Conservation (phyloP, 2,113 vertebrate genomes). For the Columba livia region DNA sequence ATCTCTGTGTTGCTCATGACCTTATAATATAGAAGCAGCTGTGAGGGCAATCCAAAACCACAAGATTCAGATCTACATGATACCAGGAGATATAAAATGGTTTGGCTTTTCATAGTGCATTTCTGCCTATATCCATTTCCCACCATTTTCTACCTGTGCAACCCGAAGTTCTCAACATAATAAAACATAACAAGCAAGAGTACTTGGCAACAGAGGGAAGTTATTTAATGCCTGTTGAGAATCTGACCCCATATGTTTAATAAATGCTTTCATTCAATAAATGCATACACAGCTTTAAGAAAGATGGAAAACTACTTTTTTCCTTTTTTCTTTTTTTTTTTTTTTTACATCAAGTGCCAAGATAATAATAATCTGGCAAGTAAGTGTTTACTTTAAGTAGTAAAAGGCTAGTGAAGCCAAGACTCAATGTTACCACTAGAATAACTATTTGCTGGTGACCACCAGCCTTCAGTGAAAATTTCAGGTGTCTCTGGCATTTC, state of each 20-base stretch:
- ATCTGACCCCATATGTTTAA: constrained; percentile 45
- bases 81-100: background rate
- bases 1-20: background rate
- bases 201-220: constrained; percentile 18
- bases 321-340: too few relatives aligned
- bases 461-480: constrained; percentile 33
- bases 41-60: background rate
- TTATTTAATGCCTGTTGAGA: constrained; percentile 48
- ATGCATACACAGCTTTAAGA: constrained; percentile 34
- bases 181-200: constrained; percentile 17
- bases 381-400: background rate
- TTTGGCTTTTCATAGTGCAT: background rate
- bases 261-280: constrained; percentile 57
- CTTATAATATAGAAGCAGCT: background rate
- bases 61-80: background rate
- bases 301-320: constrained; percentile 32
- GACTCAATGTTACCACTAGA: background rate
- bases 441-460: constrained; percentile 37
- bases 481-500: constrained; percentile 38
- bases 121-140: background rate
- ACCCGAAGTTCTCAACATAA: constrained; percentile 30
- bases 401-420: constrained; percentile 26
- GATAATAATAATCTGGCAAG: constrained; percentile 55
- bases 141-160: background rate
- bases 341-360: constrained; percentile 20